These are phyloP conservation scores for Melipona beecheii DNA, from an alignment of 2,888 invertebrate species.

Conservation along the genomic window DNA sequence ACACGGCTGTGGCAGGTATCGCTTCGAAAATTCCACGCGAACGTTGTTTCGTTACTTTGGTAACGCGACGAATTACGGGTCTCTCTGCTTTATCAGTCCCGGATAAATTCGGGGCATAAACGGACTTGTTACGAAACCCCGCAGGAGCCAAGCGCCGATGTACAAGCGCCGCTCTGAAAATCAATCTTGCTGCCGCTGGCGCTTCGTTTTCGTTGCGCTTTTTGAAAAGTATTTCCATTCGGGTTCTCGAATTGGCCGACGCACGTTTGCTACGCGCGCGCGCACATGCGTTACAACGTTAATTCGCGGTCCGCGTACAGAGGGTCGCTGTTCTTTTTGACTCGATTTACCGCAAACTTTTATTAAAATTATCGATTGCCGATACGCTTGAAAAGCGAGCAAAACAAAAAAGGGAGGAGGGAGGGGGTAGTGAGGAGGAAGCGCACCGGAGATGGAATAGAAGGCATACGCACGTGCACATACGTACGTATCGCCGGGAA, in stretches of 20 bases:
- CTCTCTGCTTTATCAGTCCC: constrained; percentile 19
- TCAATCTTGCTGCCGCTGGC: constrained; percentile 30
- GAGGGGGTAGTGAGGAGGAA: neutral
- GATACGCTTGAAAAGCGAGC: constrained; percentile 23
- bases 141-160: neutral
- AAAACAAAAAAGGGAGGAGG: neutral
- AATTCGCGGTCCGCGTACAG: constrained; percentile 22
- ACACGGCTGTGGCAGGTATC: neutral
- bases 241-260: constrained; percentile 2
- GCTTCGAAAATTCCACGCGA: neutral
- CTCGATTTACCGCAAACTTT: constrained; percentile 57
- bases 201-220: constrained; percentile 26
- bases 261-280: neutral
- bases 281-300: neutral
- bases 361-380: constrained; percentile 68
- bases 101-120: constrained; percentile 31
- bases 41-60: neutral
- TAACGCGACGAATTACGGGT: neutral
- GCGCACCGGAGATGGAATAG: neutral
- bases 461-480: neutral
- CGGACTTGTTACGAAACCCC: constrained; percentile 11
- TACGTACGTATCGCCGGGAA: neutral
- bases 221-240: constrained; percentile 43
- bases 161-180: constrained; percentile 13
- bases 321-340: constrained; percentile 41